Evolutionary conservation across 2,888 invertebrate genomes (phyloP), one percentile per base, ranked within the genome.

Genomic region (Orchestes rusci): DNA sequence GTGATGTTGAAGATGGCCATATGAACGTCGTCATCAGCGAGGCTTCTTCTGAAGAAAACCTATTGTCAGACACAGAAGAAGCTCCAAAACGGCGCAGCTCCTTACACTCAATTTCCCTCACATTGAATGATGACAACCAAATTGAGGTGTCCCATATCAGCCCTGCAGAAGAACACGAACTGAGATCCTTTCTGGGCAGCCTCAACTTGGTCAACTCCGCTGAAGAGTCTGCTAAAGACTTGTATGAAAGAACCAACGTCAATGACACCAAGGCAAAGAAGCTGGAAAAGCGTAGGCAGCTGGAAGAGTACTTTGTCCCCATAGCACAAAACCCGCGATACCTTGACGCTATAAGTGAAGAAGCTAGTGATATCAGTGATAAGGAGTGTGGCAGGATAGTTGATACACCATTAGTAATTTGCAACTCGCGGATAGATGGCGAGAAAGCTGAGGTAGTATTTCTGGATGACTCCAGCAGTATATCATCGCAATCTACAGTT

Each of bases 271-370:
- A 72, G 54, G 56, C 65, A 16, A 64, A 71, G 35, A 72, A 74
- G 43, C 68, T 68, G 8, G 72, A 72, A 52, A 78, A 75, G 53
- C 72, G 75, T 3, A 72, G 70, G 5, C 73, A 73, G 17, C 56
- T 77, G 17, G 76, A 75, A 53, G 67, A 73, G 41, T 75, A 77
- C 58, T 76, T 75, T 52, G 65, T 76, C 42, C 73, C 79, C 1
- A 74, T 73, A 34, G 68, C 71, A 46, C 67, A 78, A 4, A 77
- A 79, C 57, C 79, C 80, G 8, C 74, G 83, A 60, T 81, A 76
- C 53, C 70, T 87, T 59, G 85, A 84, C 60, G 84, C 82, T 4
- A 87, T 87, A 53, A 79, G 80, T 57, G 87, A 87, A 66, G 87
- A 87, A 70, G 77, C 76, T 3, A 80, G 82, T 57, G 53, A 51